Percentiles rank a stretch among this genome's conserved stretches.
These are phyloP conservation scores for Allacma fusca DNA, from an alignment of 2,888 invertebrate genomes.

Conservation along the genomic window DNA sequence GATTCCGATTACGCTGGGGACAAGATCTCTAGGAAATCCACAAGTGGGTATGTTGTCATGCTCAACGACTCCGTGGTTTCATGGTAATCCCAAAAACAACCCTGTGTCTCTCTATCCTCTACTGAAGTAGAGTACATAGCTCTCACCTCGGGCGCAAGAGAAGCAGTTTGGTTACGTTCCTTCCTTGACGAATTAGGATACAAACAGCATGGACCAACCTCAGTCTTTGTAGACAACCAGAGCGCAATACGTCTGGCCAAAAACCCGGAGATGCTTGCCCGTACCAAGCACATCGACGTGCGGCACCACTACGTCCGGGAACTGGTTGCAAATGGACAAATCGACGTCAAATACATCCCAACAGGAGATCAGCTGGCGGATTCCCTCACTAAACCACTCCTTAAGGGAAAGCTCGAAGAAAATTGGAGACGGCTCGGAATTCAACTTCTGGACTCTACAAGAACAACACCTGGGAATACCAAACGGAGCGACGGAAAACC, in stretches of 20 bases:
- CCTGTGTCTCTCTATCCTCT: conserved; percentile 26
- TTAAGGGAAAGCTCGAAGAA: conserved; percentile 27
- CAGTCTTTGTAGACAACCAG: conserved; percentile 52
- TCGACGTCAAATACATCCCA: conserved; percentile 18
- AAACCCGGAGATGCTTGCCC: conserved; percentile 55
- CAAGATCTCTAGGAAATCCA: conserved; percentile 55
- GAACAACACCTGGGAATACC: too few relatives aligned
- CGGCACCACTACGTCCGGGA: conserved; percentile 52
- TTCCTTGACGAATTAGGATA: conserved; percentile 40
- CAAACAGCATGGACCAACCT: background rate
- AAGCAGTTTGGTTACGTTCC: conserved; percentile 27
- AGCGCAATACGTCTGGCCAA: conserved; percentile 55
- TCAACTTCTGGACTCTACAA: too few relatives aligned
- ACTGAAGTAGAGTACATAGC: conserved; percentile 45
- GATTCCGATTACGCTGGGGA: conserved; percentile 62
- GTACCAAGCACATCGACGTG: conserved; percentile 61
- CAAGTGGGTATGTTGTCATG: conserved; percentile 54
- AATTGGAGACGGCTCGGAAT: background rate
- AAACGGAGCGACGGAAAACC: too few relatives aligned
- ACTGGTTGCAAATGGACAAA: too few relatives aligned
- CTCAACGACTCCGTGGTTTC: background rate
- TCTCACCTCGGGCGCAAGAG: conserved; percentile 49
- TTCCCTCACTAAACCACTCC: conserved; percentile 35
- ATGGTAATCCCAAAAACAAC: conserved; percentile 38
- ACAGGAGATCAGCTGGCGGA: conserved; percentile 37